Percentiles rank a stretch among this genome's conserved stretches.
Evolutionary conservation across 2,888 invertebrate species (phyloP).

Genomic region (Spialia ferax): DNA sequence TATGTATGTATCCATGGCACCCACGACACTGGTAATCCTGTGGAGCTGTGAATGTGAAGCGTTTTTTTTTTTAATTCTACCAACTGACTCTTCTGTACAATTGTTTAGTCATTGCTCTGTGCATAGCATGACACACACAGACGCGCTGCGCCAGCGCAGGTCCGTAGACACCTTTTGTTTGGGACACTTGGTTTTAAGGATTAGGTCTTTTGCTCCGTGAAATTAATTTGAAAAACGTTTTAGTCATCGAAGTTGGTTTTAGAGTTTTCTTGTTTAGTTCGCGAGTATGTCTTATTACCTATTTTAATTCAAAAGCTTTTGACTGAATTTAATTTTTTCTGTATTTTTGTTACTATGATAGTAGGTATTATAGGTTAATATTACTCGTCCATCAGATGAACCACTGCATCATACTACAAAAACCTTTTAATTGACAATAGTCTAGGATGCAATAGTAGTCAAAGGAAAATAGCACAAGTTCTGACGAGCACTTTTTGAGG

Average conservation of each 20-base stretch:
- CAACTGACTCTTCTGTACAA: conserved; percentile 12
- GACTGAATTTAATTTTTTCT: not conserved
- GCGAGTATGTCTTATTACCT: not conserved
- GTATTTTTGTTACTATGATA: not conserved
- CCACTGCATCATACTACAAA: too few species aligned
- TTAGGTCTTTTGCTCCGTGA: conserved; percentile 53
- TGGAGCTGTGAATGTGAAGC: too few species aligned
- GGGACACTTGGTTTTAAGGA: conserved; percentile 60
- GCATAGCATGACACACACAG: conserved; percentile 51
- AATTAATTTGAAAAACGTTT: conserved; percentile 36
- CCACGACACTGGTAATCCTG: too few species aligned
- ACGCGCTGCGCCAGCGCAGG: conserved; percentile 57
- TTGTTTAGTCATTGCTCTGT: conserved; percentile 33
- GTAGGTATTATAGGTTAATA: too few species aligned
- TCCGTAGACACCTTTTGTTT: conserved; percentile 68
- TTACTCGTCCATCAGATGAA: too few species aligned
- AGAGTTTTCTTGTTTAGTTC: not conserved
- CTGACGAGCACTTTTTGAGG: too few species aligned
- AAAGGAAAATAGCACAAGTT: too few species aligned
- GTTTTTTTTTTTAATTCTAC: not conserved
- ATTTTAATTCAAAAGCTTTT: not conserved
- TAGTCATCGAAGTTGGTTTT: conserved; percentile 16
- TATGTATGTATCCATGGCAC: too few species aligned
- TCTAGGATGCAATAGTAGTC: too few species aligned
- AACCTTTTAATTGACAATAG: too few species aligned